phyloP scores from a whole-genome alignment of 2,888 invertebrate species.

The Hylaea fasciaria region DNA sequence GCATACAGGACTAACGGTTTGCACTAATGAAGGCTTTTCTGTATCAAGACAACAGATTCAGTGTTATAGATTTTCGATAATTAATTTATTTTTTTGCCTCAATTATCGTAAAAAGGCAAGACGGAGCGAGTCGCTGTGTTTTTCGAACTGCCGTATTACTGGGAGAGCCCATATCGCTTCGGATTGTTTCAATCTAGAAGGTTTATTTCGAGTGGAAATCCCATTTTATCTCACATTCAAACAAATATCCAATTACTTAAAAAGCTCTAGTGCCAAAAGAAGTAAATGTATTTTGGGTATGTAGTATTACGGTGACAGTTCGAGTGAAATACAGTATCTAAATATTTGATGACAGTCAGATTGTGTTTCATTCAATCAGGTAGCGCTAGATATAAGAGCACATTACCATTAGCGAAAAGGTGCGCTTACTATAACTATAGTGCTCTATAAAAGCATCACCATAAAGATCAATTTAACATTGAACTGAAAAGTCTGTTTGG shows the following conservation, averaged over 20 bases:
- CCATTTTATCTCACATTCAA: slow-evolving; percentile 66
- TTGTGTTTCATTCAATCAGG: too few relatives aligned
- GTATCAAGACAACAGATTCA: slow-evolving; percentile 6
- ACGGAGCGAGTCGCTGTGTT: slow-evolving; percentile 39
- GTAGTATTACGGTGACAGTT: slow-evolving; percentile 50
- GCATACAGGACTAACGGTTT: slow-evolving; percentile 13
- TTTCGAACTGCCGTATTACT: slow-evolving; percentile 41
- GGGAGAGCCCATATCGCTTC: slow-evolving; percentile 38
- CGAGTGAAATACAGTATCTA: too few relatives aligned
- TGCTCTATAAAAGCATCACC: too few relatives aligned
- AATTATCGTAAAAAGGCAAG: slow-evolving; percentile 47
- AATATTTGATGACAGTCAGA: too few relatives aligned
- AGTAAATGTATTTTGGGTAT: slow-evolving; percentile 45
- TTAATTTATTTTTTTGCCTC: slow-evolving; percentile 35
- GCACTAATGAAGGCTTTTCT: slow-evolving; percentile 2
- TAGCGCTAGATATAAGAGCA: too few relatives aligned
- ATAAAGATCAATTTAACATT: slow-evolving; percentile 1
- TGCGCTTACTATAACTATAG: too few relatives aligned
- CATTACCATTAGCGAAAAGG: not conserved
- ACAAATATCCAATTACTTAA: slow-evolving; percentile 76
- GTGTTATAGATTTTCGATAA: slow-evolving; percentile 16
- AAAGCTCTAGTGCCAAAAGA: slow-evolving; percentile 37
- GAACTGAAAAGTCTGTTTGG: slow-evolving; percentile 5
- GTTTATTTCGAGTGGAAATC: slow-evolving; percentile 56
- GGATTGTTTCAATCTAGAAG: slow-evolving; percentile 54